Percentiles rank a stretch among this genome's conserved stretches.
These are phyloP conservation scores for Piaya cayana DNA, from an alignment of 2,113 vertebrate genomes.

Conservation along the genomic window DNA sequence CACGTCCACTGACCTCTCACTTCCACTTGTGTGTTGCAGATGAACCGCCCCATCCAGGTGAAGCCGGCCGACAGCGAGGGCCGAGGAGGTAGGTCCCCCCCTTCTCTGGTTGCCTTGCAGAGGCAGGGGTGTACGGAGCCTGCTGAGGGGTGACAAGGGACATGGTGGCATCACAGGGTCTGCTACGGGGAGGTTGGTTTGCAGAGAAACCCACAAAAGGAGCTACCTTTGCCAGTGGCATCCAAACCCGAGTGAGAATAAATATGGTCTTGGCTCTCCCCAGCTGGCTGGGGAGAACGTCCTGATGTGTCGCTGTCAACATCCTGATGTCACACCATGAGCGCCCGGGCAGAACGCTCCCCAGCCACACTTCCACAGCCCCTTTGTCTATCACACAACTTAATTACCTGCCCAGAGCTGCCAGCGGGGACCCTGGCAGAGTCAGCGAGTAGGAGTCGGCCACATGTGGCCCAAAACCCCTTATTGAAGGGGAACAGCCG, in stretches of 20 bases:
- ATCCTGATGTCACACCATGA: background rate
- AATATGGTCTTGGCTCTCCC: background rate
- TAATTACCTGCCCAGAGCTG: background rate
- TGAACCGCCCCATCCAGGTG: conserved; percentile 99
- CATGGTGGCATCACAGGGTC: accelerated
- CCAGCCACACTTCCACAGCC: accelerated
- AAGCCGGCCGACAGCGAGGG: conserved; percentile 99
- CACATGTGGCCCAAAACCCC: accelerated
- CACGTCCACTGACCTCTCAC: background rate
- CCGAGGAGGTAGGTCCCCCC: conserved; percentile 91
- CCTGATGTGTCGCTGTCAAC: background rate
- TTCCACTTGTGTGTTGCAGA: conserved; percentile 80
- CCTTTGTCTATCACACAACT: background rate
- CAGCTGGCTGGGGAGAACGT: background rate
- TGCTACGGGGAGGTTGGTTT: background rate
- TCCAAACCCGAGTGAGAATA: background rate
- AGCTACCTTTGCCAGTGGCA: background rate
- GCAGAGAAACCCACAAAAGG: background rate
- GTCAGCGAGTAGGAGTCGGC: accelerated
- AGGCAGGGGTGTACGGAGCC: accelerated
- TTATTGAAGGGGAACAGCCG: background rate
- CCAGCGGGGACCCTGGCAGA: accelerated
- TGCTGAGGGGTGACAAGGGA: background rate
- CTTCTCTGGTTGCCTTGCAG: accelerated
- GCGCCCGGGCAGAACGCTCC: background rate